phyloP scores from a whole-genome alignment of 2,888 invertebrate genomes.

The Chalcosyrphus nemorum region DNA sequence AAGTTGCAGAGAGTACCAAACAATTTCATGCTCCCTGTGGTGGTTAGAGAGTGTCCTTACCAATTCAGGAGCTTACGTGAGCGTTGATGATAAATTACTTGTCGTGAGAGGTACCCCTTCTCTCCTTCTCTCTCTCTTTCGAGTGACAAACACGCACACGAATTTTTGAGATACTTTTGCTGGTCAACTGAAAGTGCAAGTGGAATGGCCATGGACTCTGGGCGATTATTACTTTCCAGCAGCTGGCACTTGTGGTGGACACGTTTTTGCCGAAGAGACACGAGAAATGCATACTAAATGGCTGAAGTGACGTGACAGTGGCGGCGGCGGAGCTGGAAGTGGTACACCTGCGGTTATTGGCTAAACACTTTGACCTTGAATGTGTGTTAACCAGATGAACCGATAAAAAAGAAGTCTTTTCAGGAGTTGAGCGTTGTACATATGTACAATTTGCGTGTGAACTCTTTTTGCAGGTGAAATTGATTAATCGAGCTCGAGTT shows the following conservation, averaged over 20 bases:
- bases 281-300: slow-evolving; percentile 61
- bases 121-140: too few species aligned
- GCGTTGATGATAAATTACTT: slow-evolving; percentile 52
- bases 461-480: slow-evolving; percentile 49
- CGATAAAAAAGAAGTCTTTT: too few species aligned
- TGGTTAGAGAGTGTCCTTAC: not conserved
- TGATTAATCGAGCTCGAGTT: slow-evolving; percentile 43
- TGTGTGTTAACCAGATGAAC: slow-evolving; percentile 42
- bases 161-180: slow-evolving; percentile 34
- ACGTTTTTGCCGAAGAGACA: slow-evolving; percentile 2
- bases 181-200: slow-evolving; percentile 58
- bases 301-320: not conserved
- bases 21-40: slow-evolving; percentile 43
- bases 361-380: slow-evolving; percentile 64
- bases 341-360: slow-evolving; percentile 66
- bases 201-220: slow-evolving; percentile 7
- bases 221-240: slow-evolving; percentile 58
- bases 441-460: not conserved
- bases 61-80: slow-evolving; percentile 36
- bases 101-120: slow-evolving; percentile 28
- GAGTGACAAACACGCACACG: slow-evolving; percentile 11
- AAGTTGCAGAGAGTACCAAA: not conserved
- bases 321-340: not conserved
- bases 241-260: slow-evolving; percentile 39
- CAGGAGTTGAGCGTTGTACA: slow-evolving; percentile 6